phyloP scores from a whole-genome alignment of 1,140 invertebrate species.

The Papilio xuthus region DNA sequence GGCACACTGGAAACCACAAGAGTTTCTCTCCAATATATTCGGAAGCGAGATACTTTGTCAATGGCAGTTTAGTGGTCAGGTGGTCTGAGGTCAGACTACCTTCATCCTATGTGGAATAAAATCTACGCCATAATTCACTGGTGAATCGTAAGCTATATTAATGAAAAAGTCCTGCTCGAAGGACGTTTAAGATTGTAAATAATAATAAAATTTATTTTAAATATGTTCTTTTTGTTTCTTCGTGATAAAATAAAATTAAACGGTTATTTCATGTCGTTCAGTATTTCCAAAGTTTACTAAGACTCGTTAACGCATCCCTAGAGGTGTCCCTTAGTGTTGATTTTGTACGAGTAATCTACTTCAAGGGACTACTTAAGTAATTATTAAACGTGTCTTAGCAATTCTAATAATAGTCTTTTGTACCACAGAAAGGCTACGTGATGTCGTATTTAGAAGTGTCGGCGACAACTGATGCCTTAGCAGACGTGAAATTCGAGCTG shows the following conservation, averaged over 20 bases:
- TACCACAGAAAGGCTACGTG: conserved; percentile 64
- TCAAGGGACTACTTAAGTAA: no score
- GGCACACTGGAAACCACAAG: background rate
- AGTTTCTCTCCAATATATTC: background rate
- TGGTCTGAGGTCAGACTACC: background rate
- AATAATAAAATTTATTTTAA: no score
- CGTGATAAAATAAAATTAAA: no score
- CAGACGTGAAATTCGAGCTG: conserved; percentile 60
- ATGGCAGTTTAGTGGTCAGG: background rate
- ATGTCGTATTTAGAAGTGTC: conserved; percentile 66
- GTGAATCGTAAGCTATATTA: background rate
- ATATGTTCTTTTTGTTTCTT: no score
- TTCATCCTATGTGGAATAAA: background rate
- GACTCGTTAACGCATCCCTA: no score
- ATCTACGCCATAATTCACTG: background rate
- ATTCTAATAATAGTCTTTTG: background rate
- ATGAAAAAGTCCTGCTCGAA: background rate
- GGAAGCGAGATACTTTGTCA: background rate
- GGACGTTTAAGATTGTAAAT: background rate
- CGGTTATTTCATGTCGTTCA: no score
- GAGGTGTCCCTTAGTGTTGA: no score
- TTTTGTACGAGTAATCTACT: no score
- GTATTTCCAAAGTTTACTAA: no score
- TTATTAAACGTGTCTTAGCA: no score
- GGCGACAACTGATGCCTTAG: conserved; percentile 52